These are phyloP conservation scores for Epistrophella euchroma DNA, from an alignment of 2,888 invertebrate species.

Conservation along the genomic window DNA sequence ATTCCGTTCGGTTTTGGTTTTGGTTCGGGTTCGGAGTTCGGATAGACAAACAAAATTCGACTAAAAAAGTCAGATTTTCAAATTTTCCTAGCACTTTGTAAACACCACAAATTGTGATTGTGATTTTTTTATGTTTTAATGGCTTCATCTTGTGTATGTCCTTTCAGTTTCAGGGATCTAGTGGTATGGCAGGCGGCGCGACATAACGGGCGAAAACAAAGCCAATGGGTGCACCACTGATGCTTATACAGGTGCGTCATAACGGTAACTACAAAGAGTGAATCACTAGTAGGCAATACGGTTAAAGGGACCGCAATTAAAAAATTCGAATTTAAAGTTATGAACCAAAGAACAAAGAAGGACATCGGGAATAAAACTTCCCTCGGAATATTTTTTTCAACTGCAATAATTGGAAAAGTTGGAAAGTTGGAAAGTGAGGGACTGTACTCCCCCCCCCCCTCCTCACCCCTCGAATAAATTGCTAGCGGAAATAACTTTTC, in stretches of 20 bases:
- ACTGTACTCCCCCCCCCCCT: no score
- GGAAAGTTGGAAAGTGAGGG: no score
- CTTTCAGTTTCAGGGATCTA: constrained; percentile 46
- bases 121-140: constrained; percentile 74
- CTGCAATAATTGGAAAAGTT: no score
- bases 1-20: not conserved
- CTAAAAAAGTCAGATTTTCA: constrained; percentile 73
- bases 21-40: not conserved
- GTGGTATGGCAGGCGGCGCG: constrained; percentile 6
- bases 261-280: not conserved
- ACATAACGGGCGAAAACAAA: constrained; percentile 26
- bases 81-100: constrained; percentile 75
- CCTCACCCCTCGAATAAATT: no score
- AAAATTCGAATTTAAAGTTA: not conserved
- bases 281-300: not conserved
- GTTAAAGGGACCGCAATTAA: not conserved
- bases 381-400: no score
- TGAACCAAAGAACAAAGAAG: no score
- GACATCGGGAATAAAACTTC: no score
- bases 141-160: constrained; percentile 71
- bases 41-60: constrained; percentile 63
- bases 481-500: no score
- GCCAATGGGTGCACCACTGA: constrained; percentile 16
- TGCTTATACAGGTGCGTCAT: not conserved
- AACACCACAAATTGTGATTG: constrained; percentile 74